These are phyloP conservation scores for Eptesicus fuscus DNA, from an alignment of 2,113 vertebrate species.

Conservation along the genomic window DNA sequence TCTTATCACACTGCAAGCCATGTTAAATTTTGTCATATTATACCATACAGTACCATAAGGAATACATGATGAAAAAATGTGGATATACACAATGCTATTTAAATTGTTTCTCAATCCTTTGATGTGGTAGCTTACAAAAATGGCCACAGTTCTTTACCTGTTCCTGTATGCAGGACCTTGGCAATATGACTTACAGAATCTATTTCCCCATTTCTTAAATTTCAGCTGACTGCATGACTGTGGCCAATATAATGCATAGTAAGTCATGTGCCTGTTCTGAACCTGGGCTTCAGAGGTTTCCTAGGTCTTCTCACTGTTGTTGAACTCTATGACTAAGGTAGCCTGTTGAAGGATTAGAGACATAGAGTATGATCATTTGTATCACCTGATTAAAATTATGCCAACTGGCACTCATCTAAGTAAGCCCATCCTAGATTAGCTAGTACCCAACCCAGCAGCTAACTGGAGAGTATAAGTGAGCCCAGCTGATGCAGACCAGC, in stretches of 20 bases:
- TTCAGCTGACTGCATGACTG: background rate
- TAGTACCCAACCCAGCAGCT: background rate
- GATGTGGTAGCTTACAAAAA: background rate
- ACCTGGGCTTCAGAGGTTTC: background rate
- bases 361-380: background rate
- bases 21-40: background rate
- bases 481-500: background rate
- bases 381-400: background rate
- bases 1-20: background rate
- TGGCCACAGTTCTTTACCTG: background rate
- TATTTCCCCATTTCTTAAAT: background rate
- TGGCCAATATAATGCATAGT: background rate
- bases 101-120: background rate
- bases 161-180: background rate
- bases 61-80: background rate
- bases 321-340: background rate
- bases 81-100: background rate
- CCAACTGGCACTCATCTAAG: background rate
- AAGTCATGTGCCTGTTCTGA: background rate
- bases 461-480: background rate
- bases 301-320: background rate
- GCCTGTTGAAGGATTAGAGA: background rate
- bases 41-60: background rate
- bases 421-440: background rate
- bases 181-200: background rate